These are phyloP conservation scores for Paraplagusia blochii DNA, from an alignment of 2,113 vertebrate genomes.

Conservation along the genomic window DNA sequence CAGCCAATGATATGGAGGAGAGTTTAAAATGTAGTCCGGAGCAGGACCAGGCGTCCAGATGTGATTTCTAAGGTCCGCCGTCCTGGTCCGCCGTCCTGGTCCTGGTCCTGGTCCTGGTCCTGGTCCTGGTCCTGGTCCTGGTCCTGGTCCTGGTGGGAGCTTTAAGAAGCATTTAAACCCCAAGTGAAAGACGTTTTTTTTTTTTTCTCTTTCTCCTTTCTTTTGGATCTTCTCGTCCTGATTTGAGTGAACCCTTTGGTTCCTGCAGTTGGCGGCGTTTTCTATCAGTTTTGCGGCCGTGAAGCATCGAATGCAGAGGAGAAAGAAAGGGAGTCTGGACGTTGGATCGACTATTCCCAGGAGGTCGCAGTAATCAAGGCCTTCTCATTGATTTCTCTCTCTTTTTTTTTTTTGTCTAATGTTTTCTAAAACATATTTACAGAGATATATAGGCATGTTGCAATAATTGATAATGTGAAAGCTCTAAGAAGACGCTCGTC, in stretches of 20 bases:
- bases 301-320: constrained; percentile 56
- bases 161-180: constrained; percentile 69
- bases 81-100: no score
- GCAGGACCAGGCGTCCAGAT: constrained; percentile 71
- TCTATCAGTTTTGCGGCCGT: constrained; percentile 68
- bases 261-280: no score
- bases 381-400: constrained; percentile 66
- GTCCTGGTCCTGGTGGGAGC: constrained; percentile 68
- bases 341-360: no score
- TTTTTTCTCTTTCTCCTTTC: no score
- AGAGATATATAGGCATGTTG: constrained; percentile 85
- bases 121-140: no score
- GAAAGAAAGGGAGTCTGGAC: no score
- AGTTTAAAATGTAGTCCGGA: constrained; percentile 74
- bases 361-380: constrained; percentile 76
- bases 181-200: no score
- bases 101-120: constrained; percentile 66
- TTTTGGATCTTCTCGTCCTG: no score
- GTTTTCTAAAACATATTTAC: constrained; percentile 80
- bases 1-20: constrained; percentile 65
- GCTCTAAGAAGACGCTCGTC: constrained; percentile 81
- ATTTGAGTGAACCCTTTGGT: no score
- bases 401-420: constrained; percentile 80
- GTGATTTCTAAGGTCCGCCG: constrained; percentile 71
- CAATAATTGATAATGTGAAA: constrained; percentile 85